Evolutionary conservation across 1,140 invertebrate genomes (phyloP), one percentile per base, ranked within the genome.

Genomic region (Formica exsecta): DNA sequence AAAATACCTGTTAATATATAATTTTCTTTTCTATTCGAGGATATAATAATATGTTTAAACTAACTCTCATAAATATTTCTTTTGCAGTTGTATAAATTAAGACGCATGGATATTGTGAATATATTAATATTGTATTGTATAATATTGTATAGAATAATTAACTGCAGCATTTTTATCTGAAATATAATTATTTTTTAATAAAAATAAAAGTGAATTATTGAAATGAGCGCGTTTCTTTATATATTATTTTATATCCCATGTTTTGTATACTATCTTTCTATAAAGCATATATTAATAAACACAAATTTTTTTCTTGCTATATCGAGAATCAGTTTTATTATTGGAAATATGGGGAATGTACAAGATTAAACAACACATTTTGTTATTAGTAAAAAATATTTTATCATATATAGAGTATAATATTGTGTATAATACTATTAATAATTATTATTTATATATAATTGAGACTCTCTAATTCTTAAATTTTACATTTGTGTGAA

Each of bases 281-380:
- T 13, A 57, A 19, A n/a, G 19, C 16, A 19, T 9, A 0, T 38
- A 6, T 32, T 62, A 44, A 76, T 62, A 25, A 22, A 48, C 16
- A 64, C 7, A 2, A 22, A 22, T 22, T 11, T 13, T 13, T 64
- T 76, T 76, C 29, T 48, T 77, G 11, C 38, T 51, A 32, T 48
- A 6, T 41, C 11, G 74, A 76, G 38, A 77, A 44, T 44, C 9
- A 65, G 0, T 65, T 76, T 77, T 77, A 77, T 77, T 77, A 65
- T 77, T 11, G 61, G 51, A 48, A 77, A 77, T 65, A 77, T 77
- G 9, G 25, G 74, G 38, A 77, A 77, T 77, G 75, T 86, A 76
- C 22, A 64, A 25, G 38, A 41, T 87, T 71, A 25, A 41, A 38
- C 13, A 74, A 73, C 76, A 66, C 29, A 44, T 44, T 44, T 0